Evolutionary conservation across 2,888 invertebrate genomes (phyloP).

Genomic region (Linyphia triangularis): DNA sequence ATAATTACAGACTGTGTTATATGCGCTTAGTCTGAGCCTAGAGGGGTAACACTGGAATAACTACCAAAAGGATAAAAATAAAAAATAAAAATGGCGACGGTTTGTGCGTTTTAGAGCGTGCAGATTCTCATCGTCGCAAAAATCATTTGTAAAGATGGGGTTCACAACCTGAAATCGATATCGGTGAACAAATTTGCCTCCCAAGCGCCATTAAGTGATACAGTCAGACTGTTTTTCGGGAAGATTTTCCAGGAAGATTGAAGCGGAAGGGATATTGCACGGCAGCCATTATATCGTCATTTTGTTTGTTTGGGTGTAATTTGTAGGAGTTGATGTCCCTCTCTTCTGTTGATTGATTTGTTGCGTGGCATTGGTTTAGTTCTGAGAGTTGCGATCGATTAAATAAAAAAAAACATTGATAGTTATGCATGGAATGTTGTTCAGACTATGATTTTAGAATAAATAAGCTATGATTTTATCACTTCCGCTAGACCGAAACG

Average conservation of each 20-base stretch:
- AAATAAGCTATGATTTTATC: no score
- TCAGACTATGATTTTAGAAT: no score
- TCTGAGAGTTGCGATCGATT: background rate
- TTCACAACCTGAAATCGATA: conserved; percentile 56
- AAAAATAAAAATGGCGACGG: no score
- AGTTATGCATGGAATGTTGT: background rate
- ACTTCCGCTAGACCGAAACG: no score
- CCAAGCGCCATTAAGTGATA: conserved; percentile 34
- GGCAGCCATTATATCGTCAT: background rate
- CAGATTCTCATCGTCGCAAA: conserved; percentile 17
- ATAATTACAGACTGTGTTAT: conserved; percentile 34
- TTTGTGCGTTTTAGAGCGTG: conserved; percentile 10
- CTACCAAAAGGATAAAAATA: background rate
- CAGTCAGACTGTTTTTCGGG: conserved; percentile 3
- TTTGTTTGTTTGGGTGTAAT: background rate
- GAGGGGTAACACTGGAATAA: conserved; percentile 10
- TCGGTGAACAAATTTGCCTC: conserved; percentile 51
- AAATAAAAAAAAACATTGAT: background rate
- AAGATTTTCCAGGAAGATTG: background rate
- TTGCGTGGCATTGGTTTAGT: background rate
- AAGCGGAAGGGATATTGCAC: background rate
- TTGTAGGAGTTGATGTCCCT: background rate
- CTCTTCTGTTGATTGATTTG: background rate
- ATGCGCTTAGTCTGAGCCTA: background rate
- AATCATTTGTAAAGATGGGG: conserved; percentile 39